Percentiles rank a stretch among this genome's conserved stretches.
phyloP scores from a whole-genome alignment of 1,140 invertebrate species.

The Drosophila melanogaster region DNA sequence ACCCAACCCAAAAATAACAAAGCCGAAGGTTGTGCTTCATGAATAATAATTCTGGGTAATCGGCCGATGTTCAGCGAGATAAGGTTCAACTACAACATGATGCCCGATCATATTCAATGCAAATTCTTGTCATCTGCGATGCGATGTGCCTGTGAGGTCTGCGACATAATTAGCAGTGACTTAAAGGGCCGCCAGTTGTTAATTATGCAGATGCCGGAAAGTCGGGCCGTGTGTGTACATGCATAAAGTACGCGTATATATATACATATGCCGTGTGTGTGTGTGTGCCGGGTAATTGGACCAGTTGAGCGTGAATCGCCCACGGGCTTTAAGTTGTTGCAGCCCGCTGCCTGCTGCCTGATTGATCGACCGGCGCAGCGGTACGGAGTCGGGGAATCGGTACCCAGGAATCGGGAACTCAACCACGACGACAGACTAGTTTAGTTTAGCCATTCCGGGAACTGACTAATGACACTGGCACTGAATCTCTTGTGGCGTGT shows the following conservation, averaged over 20 bases:
- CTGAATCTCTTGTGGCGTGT: conserved; percentile 30
- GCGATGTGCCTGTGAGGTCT: conserved; percentile 63
- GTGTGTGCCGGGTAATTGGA: conserved; percentile 56
- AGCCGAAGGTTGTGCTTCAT: conserved; percentile 7
- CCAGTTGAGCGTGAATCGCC: conserved; percentile 70
- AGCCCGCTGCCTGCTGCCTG: conserved; percentile 55
- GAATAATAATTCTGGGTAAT: conserved; percentile 23
- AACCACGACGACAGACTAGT: conserved; percentile 62
- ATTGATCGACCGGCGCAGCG: conserved; percentile 62
- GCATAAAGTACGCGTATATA: conserved; percentile 7
- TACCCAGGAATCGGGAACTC: not conserved
- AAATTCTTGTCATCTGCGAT: conserved; percentile 62
- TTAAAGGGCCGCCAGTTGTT: conserved; percentile 62
- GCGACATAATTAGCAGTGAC: conserved; percentile 72
- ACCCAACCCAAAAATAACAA: not conserved
- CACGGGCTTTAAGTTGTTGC: conserved; percentile 57
- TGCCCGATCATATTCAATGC: conserved; percentile 64
- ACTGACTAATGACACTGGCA: conserved; percentile 76
- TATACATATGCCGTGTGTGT: not conserved
- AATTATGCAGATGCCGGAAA: conserved; percentile 54
- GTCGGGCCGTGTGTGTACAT: not conserved
- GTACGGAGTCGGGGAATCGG: conserved; percentile 5
- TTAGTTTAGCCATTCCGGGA: conserved; percentile 71
- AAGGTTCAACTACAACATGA: conserved; percentile 38
- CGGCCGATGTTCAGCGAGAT: conserved; percentile 17